Evolutionary conservation across 1,140 invertebrate species (phyloP).

Genomic region (Lepidurus packardi): DNA sequence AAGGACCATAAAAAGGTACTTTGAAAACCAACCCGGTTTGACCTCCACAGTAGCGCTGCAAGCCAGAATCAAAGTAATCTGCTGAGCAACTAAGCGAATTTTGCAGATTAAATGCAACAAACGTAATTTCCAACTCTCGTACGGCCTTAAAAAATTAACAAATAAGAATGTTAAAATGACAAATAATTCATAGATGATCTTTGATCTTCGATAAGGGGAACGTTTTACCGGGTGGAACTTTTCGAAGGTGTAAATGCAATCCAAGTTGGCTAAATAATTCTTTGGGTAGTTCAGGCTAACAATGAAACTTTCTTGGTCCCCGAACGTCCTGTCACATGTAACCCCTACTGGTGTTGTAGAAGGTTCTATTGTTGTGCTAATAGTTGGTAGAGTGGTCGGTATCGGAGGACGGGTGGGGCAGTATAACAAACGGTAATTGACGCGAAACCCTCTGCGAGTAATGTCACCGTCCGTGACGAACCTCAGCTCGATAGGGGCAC

Average conservation of each 20-base stretch:
- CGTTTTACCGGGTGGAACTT: constrained; percentile 31
- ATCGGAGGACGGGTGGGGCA: constrained; percentile 21
- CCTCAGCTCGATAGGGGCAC: constrained; percentile 19
- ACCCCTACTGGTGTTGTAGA: constrained; percentile 33
- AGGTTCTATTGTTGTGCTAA: constrained; percentile 12
- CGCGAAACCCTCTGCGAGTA: constrained; percentile 30
- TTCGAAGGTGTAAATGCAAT: constrained; percentile 32
- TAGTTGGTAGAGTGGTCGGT: neutral
- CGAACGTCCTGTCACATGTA: constrained; percentile 31
- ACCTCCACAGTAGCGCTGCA: constrained; percentile 31
- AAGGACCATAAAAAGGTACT: constrained; percentile 26
- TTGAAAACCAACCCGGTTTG: constrained; percentile 31
- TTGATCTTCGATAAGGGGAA: neutral
- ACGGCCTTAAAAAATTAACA: constrained; percentile 20
- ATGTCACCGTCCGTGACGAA: constrained; percentile 30
- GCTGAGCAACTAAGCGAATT: constrained; percentile 21
- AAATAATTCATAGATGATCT: neutral
- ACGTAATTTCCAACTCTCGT: constrained; percentile 29
- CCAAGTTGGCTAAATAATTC: constrained; percentile 32
- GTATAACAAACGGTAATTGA: constrained; percentile 17
- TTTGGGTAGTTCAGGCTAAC: constrained; percentile 33
- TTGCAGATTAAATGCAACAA: constrained; percentile 32
- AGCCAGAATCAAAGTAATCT: constrained; percentile 31
- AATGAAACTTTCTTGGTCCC: constrained; percentile 28
- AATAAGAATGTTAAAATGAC: constrained; percentile 8